Evolutionary conservation across 30 jellyfish, hydroid and myxozoan genomes (phyloP).

Genomic region (Turritopsis dohrnii): DNA sequence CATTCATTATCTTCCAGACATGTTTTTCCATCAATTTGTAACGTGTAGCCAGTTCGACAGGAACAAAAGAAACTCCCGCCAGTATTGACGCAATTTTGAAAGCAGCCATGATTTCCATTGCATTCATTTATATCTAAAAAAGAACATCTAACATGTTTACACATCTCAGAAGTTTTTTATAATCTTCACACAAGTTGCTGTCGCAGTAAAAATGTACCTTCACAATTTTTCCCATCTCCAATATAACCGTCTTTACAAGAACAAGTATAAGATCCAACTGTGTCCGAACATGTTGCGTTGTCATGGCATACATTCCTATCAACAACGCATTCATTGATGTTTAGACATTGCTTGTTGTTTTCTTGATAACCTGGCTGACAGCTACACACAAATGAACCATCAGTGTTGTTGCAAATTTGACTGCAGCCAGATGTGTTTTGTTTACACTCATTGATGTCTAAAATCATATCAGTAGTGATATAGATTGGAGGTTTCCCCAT

Average conservation of each 20-base stretch:
- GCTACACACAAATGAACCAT: not conserved
- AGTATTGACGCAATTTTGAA: not conserved
- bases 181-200: not conserved
- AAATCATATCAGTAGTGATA: not conserved
- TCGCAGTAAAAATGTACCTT: not conserved
- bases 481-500: too few relatives aligned
- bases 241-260: constrained; percentile 15
- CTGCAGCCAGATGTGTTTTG: not conserved
- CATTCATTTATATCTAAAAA: constrained; percentile 6
- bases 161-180: not conserved
- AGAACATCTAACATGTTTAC: not conserved
- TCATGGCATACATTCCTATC: not conserved
- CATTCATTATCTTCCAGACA: constrained; percentile 19
- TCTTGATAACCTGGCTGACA: not conserved
- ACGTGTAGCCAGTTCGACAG: constrained; percentile 3
- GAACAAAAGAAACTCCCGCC: not conserved
- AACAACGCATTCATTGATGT: constrained; percentile 11
- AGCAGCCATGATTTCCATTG: not conserved
- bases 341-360: not conserved
- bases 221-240: constrained; percentile 15
- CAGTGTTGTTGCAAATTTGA: not conserved
- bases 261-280: constrained; percentile 11
- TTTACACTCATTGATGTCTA: not conserved
- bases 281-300: constrained; percentile 14
- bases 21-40: not conserved